A percentile compares a stretch with the other conserved stretches of the same genome.
phyloP scores from a whole-genome alignment of 2,113 vertebrate genomes.

The Sturnus vulgaris region DNA sequence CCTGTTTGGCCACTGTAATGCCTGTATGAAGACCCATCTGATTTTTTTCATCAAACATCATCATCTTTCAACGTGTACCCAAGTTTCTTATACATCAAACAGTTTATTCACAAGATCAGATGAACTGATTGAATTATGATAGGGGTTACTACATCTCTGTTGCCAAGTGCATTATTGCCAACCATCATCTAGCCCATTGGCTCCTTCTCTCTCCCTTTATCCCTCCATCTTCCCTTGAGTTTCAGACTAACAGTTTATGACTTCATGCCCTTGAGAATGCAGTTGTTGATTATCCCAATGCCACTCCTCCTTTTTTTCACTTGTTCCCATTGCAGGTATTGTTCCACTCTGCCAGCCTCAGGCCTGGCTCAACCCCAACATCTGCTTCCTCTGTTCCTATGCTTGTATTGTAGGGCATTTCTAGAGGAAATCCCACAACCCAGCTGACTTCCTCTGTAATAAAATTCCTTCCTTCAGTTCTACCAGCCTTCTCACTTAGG shows the following conservation, averaged over 20 bases:
- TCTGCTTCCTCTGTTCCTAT: conserved; percentile 41
- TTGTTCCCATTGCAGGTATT: neutral
- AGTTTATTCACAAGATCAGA: neutral
- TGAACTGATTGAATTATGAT: neutral
- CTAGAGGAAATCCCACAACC: neutral
- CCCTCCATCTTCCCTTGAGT: conserved; percentile 17
- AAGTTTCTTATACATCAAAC: neutral
- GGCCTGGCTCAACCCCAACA: neutral
- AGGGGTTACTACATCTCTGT: neutral
- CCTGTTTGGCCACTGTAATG: neutral
- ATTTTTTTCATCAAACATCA: neutral
- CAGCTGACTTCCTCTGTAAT: neutral
- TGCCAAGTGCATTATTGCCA: neutral
- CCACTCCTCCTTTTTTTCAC: neutral
- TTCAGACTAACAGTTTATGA: conserved; percentile 22
- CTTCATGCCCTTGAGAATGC: neutral
- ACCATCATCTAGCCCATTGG: neutral
- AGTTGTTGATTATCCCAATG: neutral
- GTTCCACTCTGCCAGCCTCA: neutral
- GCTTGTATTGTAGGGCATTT: neutral
- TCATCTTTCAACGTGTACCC: neutral
- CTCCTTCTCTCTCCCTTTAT: conserved; percentile 12
- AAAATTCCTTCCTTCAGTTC: neutral
- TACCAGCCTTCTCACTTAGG: neutral
- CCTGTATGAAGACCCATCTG: neutral